phyloP scores from a whole-genome alignment of 2,113 vertebrate species.

The Fukomys damarensis region DNA sequence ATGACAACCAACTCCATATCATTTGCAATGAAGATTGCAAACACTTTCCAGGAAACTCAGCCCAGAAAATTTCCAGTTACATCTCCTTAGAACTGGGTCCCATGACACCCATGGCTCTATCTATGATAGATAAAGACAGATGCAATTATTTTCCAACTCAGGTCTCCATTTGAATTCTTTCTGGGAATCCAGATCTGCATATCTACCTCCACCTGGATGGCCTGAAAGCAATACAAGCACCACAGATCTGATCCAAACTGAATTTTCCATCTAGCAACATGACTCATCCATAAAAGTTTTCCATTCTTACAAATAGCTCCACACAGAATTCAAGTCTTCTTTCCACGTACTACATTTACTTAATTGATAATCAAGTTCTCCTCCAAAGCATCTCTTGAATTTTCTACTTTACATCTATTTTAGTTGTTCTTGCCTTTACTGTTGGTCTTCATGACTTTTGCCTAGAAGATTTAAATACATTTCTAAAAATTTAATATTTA shows the following conservation, averaged over 20 bases:
- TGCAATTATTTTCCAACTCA: background rate
- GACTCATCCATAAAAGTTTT: background rate
- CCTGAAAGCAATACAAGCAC: background rate
- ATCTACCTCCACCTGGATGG: background rate
- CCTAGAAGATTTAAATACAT: background rate
- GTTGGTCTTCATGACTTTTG: background rate
- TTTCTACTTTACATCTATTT: slow-evolving; percentile 1
- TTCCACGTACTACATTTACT: background rate
- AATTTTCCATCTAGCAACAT: background rate
- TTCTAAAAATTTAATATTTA: background rate
- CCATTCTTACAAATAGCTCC: background rate
- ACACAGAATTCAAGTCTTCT: background rate
- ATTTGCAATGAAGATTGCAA: background rate
- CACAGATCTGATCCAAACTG: background rate
- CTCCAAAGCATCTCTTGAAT: background rate
- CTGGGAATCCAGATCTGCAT: background rate
- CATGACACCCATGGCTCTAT: background rate
- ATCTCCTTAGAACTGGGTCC: background rate
- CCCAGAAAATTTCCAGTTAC: background rate
- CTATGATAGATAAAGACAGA: background rate
- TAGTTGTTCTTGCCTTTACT: background rate
- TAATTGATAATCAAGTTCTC: background rate
- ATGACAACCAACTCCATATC: background rate
- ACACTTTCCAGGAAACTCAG: background rate
- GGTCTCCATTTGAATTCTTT: background rate